These are phyloP conservation scores for Dasyprocta punctata DNA, from an alignment of 2,113 vertebrate species.

Conservation along the genomic window DNA sequence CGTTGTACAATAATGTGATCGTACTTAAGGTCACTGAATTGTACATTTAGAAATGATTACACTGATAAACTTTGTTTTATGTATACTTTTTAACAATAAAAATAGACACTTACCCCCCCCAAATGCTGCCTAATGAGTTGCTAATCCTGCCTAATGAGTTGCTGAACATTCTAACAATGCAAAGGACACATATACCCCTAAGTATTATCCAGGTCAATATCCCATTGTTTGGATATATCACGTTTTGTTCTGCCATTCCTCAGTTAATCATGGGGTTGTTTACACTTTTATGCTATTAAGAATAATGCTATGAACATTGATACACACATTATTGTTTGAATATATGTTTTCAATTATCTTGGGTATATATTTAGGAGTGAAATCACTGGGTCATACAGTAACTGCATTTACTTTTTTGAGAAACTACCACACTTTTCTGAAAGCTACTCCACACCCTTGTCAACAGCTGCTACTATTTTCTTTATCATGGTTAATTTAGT, in stretches of 20 bases:
- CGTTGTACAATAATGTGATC: too few species aligned
- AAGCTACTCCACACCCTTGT: not conserved
- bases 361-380: not conserved
- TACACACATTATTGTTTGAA: not conserved
- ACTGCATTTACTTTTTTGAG: conserved; percentile 17
- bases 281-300: not conserved
- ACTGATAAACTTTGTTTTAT: too few species aligned
- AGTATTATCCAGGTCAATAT: not conserved
- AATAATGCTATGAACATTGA: not conserved
- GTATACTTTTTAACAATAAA: too few species aligned
- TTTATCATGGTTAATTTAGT: not conserved
- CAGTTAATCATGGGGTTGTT: not conserved
- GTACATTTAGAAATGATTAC: too few species aligned
- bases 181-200: not conserved
- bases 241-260: not conserved
- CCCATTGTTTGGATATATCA: not conserved
- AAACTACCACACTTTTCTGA: not conserved
- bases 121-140: too few species aligned
- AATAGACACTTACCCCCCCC: too few species aligned
- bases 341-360: not conserved
- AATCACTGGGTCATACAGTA: not conserved
- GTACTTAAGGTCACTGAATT: too few species aligned
- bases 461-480: not conserved
- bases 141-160: not conserved
- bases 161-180: not conserved